phyloP scores from a whole-genome alignment of 2,888 invertebrate species.

The Pseudoips prasinana region DNA sequence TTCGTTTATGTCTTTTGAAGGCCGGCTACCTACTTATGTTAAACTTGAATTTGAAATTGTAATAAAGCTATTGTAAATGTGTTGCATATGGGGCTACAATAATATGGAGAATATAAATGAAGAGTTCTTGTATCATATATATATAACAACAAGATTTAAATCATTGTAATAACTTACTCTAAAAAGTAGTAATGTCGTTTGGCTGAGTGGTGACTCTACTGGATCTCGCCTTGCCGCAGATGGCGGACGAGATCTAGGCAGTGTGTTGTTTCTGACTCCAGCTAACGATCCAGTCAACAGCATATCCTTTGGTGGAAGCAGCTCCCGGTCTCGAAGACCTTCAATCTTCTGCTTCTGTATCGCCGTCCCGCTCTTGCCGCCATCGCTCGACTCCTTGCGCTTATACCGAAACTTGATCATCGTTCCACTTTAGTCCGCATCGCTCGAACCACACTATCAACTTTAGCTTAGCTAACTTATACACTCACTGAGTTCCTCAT shows the following conservation, averaged over 20 bases:
- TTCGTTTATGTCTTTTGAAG: constrained; percentile 44
- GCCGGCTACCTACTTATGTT: constrained; percentile 1
- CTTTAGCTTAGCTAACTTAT: constrained; percentile 8
- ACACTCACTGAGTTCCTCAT: constrained; percentile 41
- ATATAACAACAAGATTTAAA: no score
- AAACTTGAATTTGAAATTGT: constrained; percentile 14
- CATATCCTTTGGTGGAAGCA: constrained; percentile 73
- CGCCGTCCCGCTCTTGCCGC: constrained; percentile 55
- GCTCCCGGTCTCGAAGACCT: constrained; percentile 64
- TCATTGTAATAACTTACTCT: constrained; percentile 61
- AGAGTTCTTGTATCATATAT: no score
- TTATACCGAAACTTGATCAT: constrained; percentile 87
- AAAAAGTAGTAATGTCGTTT: constrained; percentile 64
- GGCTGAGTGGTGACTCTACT: constrained; percentile 51
- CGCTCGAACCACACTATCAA: constrained; percentile 39
- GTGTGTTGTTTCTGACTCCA: constrained; percentile 69
- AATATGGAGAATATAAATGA: no score
- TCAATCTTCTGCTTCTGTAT: constrained; percentile 77
- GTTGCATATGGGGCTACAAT: no score
- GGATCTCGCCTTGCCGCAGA: constrained; percentile 53
- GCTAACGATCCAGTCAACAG: constrained; percentile 62
- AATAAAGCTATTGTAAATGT: constrained; percentile 6
- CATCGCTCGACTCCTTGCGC: constrained; percentile 79
- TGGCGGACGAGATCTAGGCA: constrained; percentile 66
- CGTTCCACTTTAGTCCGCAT: constrained; percentile 62